Evolutionary conservation across 2,888 invertebrate species (phyloP).

Genomic region (Netelia fuscicornis): DNA sequence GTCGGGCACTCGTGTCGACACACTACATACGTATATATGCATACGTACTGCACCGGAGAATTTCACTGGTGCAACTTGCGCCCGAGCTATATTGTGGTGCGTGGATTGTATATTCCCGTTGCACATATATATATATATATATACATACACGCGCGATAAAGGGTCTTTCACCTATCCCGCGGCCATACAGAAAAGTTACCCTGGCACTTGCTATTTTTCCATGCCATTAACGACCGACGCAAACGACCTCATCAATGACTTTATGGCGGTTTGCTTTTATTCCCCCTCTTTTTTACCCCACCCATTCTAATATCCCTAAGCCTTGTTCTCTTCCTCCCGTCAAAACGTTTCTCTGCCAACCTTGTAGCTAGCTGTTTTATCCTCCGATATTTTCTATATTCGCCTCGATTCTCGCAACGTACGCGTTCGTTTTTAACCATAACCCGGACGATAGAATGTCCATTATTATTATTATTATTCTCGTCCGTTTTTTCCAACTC

Average conservation of each 20-base stretch:
- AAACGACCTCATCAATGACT: constrained; percentile 82
- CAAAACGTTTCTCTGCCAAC: constrained; percentile 48
- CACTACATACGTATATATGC: constrained; percentile 11
- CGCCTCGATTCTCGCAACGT: constrained; percentile 16
- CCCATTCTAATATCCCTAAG: constrained; percentile 3
- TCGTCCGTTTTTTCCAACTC: too few species aligned
- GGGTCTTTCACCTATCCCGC: constrained; percentile 56
- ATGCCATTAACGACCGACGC: constrained; percentile 81
- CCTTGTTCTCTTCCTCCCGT: constrained; percentile 1
- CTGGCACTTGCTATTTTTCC: constrained; percentile 80
- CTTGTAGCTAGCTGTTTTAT: constrained; percentile 43
- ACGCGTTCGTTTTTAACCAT: constrained; percentile 3
- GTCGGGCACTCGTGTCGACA: constrained; percentile 43
- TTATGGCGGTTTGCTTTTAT: constrained; percentile 80
- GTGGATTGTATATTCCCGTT: constrained; percentile 46
- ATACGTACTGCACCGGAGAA: constrained; percentile 24
- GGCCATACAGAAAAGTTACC: constrained; percentile 77
- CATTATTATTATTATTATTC: constrained; percentile 1
- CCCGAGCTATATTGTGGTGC: constrained; percentile 30
- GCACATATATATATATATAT: constrained; percentile 9
- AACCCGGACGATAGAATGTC: not conserved
- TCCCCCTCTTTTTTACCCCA: constrained; percentile 58
- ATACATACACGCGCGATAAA: constrained; percentile 1
- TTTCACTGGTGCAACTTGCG: constrained; percentile 43
- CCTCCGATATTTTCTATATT: constrained; percentile 48